Conservation (phyloP, 2,888 invertebrate species). For the Ditula angustiorana region DNA sequence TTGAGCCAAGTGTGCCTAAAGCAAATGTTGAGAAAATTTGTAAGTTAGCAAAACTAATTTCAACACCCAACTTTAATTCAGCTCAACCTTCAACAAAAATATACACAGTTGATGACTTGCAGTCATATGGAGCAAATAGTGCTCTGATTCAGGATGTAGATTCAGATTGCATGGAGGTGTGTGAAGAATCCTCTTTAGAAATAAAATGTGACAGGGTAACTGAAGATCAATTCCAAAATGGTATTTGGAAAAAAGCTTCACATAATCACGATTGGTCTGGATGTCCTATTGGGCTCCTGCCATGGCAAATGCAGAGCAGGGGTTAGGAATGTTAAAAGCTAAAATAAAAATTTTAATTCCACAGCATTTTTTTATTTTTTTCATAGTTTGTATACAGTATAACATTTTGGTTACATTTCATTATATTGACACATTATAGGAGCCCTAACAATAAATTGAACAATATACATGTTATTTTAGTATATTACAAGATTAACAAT, state of each 20-base stretch:
- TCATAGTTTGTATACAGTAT: slow-evolving; percentile 81
- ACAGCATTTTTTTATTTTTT: slow-evolving; percentile 80
- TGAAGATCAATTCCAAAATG: slow-evolving; percentile 43
- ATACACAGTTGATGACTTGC: slow-evolving; percentile 77
- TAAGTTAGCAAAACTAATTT: slow-evolving; percentile 68
- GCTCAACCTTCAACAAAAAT: slow-evolving; percentile 57
- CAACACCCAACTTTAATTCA: slow-evolving; percentile 58
- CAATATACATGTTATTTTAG: slow-evolving; percentile 78
- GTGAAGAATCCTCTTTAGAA: slow-evolving; percentile 22
- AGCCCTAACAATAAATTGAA: slow-evolving; percentile 78
- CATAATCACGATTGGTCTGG: slow-evolving; percentile 67
- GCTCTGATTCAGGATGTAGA: slow-evolving; percentile 41
- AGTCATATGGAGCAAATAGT: slow-evolving; percentile 38
- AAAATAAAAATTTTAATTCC: slow-evolving; percentile 55
- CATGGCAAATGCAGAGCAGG: slow-evolving; percentile 65
- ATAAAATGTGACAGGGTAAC: slow-evolving; percentile 23
- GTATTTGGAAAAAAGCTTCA: slow-evolving; percentile 69
- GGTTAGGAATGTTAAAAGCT: slow-evolving; percentile 42
- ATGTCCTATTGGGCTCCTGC: slow-evolving; percentile 82
- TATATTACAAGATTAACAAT: slow-evolving; percentile 79
- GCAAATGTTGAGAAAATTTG: slow-evolving; percentile 57
- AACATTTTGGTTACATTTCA: slow-evolving; percentile 84
- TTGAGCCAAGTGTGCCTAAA: slow-evolving; percentile 64
- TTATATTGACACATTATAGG: slow-evolving; percentile 80
- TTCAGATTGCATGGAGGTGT: slow-evolving; percentile 42